Base-by-base conservation (phyloP, 2,888 invertebrate genomes). In the Tinea semifulvella region DNA sequence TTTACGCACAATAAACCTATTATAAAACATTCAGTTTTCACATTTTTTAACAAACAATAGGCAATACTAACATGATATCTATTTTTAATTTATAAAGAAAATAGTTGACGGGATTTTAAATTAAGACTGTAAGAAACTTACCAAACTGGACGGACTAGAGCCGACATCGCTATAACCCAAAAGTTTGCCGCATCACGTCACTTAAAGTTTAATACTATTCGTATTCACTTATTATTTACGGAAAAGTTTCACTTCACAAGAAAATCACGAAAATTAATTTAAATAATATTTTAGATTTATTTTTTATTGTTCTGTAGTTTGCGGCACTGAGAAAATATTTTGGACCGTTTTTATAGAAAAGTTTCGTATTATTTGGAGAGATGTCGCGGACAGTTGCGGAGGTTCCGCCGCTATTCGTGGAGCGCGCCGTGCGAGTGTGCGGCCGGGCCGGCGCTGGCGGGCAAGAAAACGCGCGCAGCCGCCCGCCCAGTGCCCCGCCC, bases 151-250 rank as follows among this genome's bases (percentile, higher is more conserved):
- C 81, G 75, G 63, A 82, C 82, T 56, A 82, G 73, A 52, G 80
- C 72, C 68, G 83, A 83, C 84, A 84, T 84, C 66, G 74, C 77
- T 83, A 84, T 71, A 71, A 70, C 65, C 65, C 61, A 61, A 59
- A 63, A 54, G 54, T 63, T 63, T 59, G 64, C 70, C 68, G 63
- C 77, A 77, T 80, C 65, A 68, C 74, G 66, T 27, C 77, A 79
- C 77, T 57, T n/a, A 62, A 56, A 11, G 10, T 13, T 44, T 26
- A n/a, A n/a, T 42, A 17, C 19, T 19, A 11, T 6, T n/a, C 8
- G 6, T 40, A 13, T 42, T 16, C 16, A 36, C 36, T 18, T 18
- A 36, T 22, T 16, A 16, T 42, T 25, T 42, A 40, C 57, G 55
- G 52, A 18, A 45, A 14, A 31, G n/a, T 3, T 25, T 25, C 42